Evolutionary conservation across 2,888 invertebrate genomes (phyloP).

Genomic region (Platycheirus albimanus): DNA sequence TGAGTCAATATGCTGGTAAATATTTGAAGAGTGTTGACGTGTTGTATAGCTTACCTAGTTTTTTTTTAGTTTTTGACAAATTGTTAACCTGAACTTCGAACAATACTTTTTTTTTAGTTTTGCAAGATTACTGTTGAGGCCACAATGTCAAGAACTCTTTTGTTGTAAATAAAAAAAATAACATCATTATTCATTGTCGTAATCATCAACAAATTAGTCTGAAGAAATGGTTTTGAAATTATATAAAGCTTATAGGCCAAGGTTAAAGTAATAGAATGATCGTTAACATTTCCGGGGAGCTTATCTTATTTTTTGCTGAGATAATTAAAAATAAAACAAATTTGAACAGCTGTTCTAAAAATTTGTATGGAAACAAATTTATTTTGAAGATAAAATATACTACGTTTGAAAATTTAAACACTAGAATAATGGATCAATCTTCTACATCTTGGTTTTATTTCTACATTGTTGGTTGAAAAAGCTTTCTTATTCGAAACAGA

Average conservation of each 20-base stretch:
- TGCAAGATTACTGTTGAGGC: constrained; percentile 3
- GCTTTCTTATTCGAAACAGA: too few species aligned
- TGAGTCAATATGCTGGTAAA: constrained; percentile 28
- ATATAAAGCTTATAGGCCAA: background rate
- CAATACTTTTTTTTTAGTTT: background rate
- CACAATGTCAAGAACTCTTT: constrained; percentile 16
- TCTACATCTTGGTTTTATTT: too few species aligned
- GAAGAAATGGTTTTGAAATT: background rate
- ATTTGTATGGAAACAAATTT: too few species aligned
- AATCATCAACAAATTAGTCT: background rate
- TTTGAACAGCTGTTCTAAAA: too few species aligned
- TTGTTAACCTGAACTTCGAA: constrained; percentile 16
- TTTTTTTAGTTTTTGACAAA: constrained; percentile 34
- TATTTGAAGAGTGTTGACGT: constrained; percentile 19
- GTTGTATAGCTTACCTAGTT: background rate
- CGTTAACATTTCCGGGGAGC: constrained; percentile 21
- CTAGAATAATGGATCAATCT: too few species aligned
- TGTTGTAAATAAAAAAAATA: constrained; percentile 1
- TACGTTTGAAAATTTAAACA: too few species aligned
- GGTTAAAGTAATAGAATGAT: constrained; percentile 1
- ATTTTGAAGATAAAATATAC: too few species aligned
- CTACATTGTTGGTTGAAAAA: too few species aligned
- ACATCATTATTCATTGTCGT: constrained; percentile 15
- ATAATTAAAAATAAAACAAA: too few species aligned
- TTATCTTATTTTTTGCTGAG: background rate